phyloP scores from a whole-genome alignment of 2,113 vertebrate genomes.

The Fukomys damarensis region DNA sequence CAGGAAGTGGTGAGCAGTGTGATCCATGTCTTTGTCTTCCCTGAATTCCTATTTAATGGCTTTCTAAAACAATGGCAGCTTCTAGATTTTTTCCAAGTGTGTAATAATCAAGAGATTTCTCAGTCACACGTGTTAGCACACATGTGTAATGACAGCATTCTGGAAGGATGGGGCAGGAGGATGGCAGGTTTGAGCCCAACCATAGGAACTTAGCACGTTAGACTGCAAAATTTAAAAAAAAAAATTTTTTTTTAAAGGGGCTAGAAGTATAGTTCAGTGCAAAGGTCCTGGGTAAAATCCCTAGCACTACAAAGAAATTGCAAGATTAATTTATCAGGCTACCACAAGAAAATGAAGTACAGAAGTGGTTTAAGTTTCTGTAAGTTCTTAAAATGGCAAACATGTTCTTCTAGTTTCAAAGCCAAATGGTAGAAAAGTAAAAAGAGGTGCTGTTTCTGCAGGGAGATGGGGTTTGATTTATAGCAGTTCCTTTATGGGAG shows the following conservation, averaged over 20 bases:
- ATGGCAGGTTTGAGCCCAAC: neutral
- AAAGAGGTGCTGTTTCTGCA: neutral
- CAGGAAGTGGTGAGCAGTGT: neutral
- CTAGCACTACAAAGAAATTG: neutral
- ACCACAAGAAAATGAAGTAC: neutral
- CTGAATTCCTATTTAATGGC: neutral
- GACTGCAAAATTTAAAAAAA: neutral
- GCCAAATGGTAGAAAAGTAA: neutral
- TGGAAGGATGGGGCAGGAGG: neutral
- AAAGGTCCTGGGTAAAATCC: neutral
- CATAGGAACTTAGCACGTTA: neutral
- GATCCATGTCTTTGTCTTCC: neutral
- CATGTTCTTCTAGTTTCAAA: neutral
- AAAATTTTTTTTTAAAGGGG: neutral
- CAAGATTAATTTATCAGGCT: neutral
- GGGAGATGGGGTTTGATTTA: neutral
- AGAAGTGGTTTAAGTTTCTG: neutral
- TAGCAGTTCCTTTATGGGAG: neutral
- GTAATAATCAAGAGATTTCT: neutral
- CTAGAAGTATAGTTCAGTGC: no score
- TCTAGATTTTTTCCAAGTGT: constrained; percentile 3
- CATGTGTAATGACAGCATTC: neutral
- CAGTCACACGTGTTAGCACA: neutral
- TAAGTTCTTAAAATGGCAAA: neutral
- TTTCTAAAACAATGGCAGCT: neutral